Conservation (phyloP, 2,888 invertebrate species). For the Ophion obscuratus region DNA sequence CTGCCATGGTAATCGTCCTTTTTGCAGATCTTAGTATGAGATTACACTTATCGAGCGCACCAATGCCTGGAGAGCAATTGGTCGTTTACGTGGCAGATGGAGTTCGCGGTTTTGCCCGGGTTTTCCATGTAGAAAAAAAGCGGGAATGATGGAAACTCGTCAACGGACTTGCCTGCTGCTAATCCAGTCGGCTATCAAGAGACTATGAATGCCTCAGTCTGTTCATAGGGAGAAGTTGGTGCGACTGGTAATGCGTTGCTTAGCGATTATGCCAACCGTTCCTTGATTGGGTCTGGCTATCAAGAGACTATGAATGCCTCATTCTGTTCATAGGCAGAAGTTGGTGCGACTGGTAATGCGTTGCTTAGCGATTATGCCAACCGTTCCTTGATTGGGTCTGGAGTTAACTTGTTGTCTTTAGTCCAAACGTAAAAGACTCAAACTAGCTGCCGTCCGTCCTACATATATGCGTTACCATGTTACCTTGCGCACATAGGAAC, state of each 20-base stretch:
- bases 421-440: background rate
- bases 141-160: background rate
- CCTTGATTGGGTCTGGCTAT: background rate
- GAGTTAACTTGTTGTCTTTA: background rate
- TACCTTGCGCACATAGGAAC: background rate
- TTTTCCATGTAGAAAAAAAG: background rate
- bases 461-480: background rate
- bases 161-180: background rate
- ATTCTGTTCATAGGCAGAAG: background rate
- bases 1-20: background rate
- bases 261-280: background rate
- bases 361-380: background rate
- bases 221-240: background rate
- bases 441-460: background rate
- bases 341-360: background rate
- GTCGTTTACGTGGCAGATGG: background rate
- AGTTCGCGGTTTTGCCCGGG: background rate
- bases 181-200: background rate
- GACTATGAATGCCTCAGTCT: background rate
- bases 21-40: background rate
- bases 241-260: background rate
- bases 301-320: background rate
- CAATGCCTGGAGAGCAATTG: background rate
- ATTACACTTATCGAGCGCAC: background rate
- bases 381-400: background rate